Evolutionary conservation across 1,140 invertebrate genomes (phyloP).

Genomic region (Bombus breviceps): DNA sequence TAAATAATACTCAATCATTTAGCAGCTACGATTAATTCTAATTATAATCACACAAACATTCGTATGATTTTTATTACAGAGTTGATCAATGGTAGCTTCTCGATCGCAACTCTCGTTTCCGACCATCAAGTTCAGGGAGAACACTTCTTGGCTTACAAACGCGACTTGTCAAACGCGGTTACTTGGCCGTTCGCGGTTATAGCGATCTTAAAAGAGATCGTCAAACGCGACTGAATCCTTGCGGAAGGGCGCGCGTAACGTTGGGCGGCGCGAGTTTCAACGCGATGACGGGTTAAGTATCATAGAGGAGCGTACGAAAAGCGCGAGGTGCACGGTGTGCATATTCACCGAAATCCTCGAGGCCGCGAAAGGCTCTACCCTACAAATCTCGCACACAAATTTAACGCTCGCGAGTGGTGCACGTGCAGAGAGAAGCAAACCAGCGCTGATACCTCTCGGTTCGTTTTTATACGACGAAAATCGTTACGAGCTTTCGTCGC

Average conservation of each 20-base stretch:
- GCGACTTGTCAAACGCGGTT: background rate
- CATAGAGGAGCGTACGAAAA: conserved; percentile 7
- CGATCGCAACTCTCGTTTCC: background rate
- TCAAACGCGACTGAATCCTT: background rate
- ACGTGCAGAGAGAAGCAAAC: background rate
- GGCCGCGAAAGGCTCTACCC: background rate
- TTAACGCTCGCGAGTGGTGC: background rate
- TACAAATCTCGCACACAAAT: background rate
- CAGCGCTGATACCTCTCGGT: conserved; percentile 22
- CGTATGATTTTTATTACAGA: no score
- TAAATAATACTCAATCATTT: no score
- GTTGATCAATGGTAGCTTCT: no score
- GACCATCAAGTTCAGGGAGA: background rate
- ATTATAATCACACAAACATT: no score
- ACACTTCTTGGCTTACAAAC: no score
- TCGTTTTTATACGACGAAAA: conserved; percentile 56
- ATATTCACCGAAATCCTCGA: conserved; percentile 18
- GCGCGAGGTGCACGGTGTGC: background rate
- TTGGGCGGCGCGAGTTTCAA: background rate
- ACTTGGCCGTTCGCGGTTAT: background rate
- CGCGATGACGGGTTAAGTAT: conserved; percentile 18
- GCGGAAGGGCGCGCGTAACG: background rate
- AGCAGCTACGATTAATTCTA: no score
- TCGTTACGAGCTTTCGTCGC: conserved; percentile 51
- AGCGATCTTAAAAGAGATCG: background rate